phyloP scores from a whole-genome alignment of 2,113 vertebrate species.

The Talpa occidentalis region DNA sequence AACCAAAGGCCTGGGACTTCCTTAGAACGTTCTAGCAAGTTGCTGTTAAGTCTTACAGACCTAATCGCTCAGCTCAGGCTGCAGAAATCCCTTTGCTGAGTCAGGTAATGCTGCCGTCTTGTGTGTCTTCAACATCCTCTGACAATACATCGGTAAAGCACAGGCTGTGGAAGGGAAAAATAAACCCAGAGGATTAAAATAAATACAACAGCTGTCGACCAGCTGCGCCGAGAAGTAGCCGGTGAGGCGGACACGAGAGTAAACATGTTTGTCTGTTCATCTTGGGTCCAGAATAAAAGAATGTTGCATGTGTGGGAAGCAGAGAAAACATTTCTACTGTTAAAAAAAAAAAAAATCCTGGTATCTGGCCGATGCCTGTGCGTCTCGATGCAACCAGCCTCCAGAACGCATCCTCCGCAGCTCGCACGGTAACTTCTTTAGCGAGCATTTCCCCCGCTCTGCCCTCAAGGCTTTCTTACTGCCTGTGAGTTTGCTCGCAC shows the following conservation, averaged over 20 bases:
- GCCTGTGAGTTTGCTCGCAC: not conserved
- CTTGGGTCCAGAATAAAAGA: slow-evolving; percentile 55
- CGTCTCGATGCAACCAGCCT: fast-evolving
- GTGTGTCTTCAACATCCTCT: not conserved
- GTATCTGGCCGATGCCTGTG: fast-evolving
- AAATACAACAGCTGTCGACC: slow-evolving; percentile 58
- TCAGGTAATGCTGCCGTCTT: not conserved
- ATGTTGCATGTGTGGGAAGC: not conserved
- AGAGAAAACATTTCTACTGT: slow-evolving; percentile 16
- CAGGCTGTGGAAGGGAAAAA: not conserved
- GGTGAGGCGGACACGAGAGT: slow-evolving; percentile 50
- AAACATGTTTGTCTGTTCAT: slow-evolving; percentile 48
- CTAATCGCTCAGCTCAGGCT: not conserved
- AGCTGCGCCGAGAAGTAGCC: slow-evolving; percentile 76
- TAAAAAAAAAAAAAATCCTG: not conserved
- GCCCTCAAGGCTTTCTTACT: not conserved
- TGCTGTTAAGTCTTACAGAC: not conserved
- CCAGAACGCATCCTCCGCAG: not conserved
- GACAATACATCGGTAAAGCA: not conserved
- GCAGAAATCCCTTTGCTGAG: not conserved
- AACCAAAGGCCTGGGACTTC: not conserved
- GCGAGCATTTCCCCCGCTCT: fast-evolving
- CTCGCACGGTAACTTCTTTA: not conserved
- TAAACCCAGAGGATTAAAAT: slow-evolving; percentile 71
- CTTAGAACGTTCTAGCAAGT: not conserved